phyloP scores from a whole-genome alignment of 2,888 invertebrate genomes.

The Parnassius smintheus region DNA sequence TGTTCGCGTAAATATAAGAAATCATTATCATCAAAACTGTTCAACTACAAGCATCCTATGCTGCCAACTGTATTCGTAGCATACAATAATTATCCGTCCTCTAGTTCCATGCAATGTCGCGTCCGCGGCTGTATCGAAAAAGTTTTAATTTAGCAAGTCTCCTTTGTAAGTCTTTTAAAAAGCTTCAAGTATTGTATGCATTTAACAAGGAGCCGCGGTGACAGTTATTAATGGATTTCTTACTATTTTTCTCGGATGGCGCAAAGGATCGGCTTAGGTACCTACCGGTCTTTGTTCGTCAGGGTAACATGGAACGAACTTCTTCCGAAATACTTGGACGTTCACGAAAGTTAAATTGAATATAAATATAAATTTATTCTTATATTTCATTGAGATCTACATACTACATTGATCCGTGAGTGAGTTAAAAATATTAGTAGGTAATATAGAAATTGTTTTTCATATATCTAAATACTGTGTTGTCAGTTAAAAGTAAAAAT shows the following conservation, averaged over 20 bases:
- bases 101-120: conserved; percentile 77
- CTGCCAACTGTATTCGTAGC: conserved; percentile 42
- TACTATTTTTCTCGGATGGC: conserved; percentile 75
- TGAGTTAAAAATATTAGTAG: no score
- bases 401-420: no score
- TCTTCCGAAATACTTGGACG: conserved; percentile 24
- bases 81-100: conserved; percentile 73
- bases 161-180: conserved; percentile 79
- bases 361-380: conserved; percentile 4
- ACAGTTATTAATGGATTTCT: conserved; percentile 78
- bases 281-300: conserved; percentile 63
- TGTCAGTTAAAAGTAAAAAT: no score
- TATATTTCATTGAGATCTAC: neutral
- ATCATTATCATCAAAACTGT: no score
- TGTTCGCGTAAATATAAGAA: no score
- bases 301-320: conserved; percentile 36
- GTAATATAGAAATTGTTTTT: no score
- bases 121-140: conserved; percentile 73
- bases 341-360: conserved; percentile 21
- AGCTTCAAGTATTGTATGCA: conserved; percentile 80
- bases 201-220: conserved; percentile 77
- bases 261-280: conserved; percentile 74
- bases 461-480: no score
- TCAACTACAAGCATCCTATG: neutral
- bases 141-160: conserved; percentile 81